Evolutionary conservation across 2,113 vertebrate genomes (phyloP).

Genomic region (Mesembrinibis cayennensis): DNA sequence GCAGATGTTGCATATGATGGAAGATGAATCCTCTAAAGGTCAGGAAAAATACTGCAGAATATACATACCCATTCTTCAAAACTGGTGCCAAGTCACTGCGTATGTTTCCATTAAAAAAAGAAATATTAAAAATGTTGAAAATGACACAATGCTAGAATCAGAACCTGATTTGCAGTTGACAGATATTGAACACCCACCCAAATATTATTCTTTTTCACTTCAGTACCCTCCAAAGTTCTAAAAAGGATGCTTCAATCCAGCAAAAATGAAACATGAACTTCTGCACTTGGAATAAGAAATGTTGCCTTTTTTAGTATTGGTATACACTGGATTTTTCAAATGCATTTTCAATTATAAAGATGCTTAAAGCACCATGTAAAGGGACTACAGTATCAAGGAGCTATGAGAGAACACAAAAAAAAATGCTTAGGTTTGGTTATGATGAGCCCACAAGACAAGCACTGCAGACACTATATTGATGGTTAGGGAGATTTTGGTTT

Average conservation of each 20-base stretch:
- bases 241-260: neutral
- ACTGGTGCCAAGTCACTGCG: neutral
- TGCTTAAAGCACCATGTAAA: neutral
- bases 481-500: neutral
- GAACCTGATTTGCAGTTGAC: neutral
- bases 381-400: neutral
- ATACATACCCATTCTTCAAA: neutral
- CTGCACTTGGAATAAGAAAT: neutral
- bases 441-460: neutral
- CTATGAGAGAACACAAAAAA: neutral
- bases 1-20: neutral
- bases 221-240: neutral
- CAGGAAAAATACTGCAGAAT: neutral
- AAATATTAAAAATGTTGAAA: neutral
- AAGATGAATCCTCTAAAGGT: neutral
- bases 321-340: neutral
- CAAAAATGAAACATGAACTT: neutral
- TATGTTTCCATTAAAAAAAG: neutral
- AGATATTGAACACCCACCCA: neutral
- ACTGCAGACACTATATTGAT: neutral
- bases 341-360: neutral
- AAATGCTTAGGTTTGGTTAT: neutral
- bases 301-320: slow-evolving; percentile 29
- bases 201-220: neutral
- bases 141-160: neutral